Base-by-base conservation (phyloP, 2,797 vertebrate species). In the Telmatherina bonti region DNA sequence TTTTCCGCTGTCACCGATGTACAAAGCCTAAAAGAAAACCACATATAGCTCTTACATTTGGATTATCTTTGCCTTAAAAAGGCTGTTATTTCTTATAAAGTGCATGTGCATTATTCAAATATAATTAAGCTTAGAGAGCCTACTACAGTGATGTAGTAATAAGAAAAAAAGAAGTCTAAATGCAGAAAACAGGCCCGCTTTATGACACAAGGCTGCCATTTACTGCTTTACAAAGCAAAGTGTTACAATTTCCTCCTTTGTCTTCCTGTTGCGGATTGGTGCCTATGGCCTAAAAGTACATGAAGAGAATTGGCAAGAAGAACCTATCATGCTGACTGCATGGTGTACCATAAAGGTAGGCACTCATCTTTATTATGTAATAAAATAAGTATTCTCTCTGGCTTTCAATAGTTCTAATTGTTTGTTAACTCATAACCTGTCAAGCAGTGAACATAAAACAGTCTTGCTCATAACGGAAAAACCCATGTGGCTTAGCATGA, bases 361-460 rank as follows among this genome's bases (percentile, higher is more conserved):
- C 22, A n/a, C 47, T 62, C 31, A 59, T 30, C 49, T 62, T 22
- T 7, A 26, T 85, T 79, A 71, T 45, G 51, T 64, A 81, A 84
- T 59, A 53, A 51, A n/a, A n/a, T n/a, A n/a, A n/a, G 31, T 24
- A 49, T 13, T 67, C 22, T 38, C 11, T 49, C 16, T 30, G 38
- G 1, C n/a, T 29, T 20, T 59, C 20, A 41, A 59, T 22, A 68
- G 62, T 49, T 66, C 5, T 47, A 63, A 70, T 55, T 20, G 62
- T 72, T 67, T 56, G 59, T 78, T 78, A 67, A 74, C 77, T 78
- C 59, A 61, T 78, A 67, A 64, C 71, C 56, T 70, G 63, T 45
- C 67, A 73, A 57, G 66, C 29, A 62, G 43, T 29, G 12, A 24
- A 51, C 60, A 18, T 67, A 76, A 20, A 43, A 71, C 36, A 2